Conservation (phyloP, 1,140 invertebrate genomes). For the Andrena cerasifolii region DNA sequence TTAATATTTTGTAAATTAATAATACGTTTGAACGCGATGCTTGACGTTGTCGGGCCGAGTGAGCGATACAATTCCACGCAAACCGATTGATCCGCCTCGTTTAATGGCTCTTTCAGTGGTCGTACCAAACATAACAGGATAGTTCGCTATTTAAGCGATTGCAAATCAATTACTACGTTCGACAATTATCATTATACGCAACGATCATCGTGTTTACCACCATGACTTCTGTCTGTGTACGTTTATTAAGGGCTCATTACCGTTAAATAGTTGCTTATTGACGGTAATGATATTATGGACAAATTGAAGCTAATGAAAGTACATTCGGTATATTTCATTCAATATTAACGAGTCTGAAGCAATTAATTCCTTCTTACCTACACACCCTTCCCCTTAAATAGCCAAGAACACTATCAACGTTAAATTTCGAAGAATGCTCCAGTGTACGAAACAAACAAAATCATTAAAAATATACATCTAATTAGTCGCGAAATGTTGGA, state of each 20-base stretch:
- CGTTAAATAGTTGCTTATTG: not conserved
- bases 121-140: not conserved
- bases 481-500: not conserved
- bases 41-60: not conserved
- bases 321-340: too few relatives aligned
- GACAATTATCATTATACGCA: not conserved
- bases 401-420: too few relatives aligned
- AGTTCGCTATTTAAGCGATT: not conserved
- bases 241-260: too few relatives aligned
- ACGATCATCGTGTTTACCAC: not conserved
- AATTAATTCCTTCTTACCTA: too few relatives aligned
- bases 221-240: not conserved
- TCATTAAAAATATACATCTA: not conserved
- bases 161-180: not conserved
- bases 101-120: slow-evolving; percentile 34
- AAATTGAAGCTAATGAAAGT: too few relatives aligned
- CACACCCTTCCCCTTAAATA: too few relatives aligned
- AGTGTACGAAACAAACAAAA: too few relatives aligned
- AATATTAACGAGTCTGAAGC: too few relatives aligned
- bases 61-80: not conserved
- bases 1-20: slow-evolving; percentile 40
- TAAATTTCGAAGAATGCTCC: too few relatives aligned
- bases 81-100: slow-evolving; percentile 17
- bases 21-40: not conserved
- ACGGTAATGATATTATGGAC: too few relatives aligned